Conservation (phyloP, 2,888 invertebrate genomes). For the Chaetogeoica ovagalla region DNA sequence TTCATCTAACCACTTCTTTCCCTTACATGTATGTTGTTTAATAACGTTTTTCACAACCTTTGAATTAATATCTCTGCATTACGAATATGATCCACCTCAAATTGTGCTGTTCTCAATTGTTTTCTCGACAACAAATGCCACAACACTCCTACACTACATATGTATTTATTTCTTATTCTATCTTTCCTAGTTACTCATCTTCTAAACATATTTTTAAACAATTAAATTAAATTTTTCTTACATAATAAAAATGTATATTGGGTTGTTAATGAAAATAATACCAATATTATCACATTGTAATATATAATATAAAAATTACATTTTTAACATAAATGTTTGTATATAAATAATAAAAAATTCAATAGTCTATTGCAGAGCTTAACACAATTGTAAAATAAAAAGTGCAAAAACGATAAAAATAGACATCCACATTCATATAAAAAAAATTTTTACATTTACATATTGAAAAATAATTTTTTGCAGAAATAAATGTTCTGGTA, state of each 20-base stretch:
- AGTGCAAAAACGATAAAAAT: conserved; percentile 50
- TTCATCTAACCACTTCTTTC: too few species aligned
- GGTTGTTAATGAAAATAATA: conserved; percentile 28
- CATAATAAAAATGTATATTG: conserved; percentile 3
- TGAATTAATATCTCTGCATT: too few species aligned
- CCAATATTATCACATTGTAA: conserved; percentile 28
- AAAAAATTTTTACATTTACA: conserved; percentile 33
- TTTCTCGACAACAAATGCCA: too few species aligned
- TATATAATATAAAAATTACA: conserved; percentile 38
- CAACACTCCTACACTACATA: too few species aligned
- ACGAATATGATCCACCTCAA: too few species aligned
- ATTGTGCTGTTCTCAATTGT: too few species aligned
- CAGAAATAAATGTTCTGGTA: conserved; percentile 44
- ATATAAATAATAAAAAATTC: conserved; percentile 15
- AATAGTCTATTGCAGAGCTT: conserved; percentile 45
- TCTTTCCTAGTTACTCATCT: too few species aligned
- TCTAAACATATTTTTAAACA: too few species aligned
- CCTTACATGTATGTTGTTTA: too few species aligned
- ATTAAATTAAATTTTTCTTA: background rate
- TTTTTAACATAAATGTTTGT: conserved; percentile 21
- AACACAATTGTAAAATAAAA: conserved; percentile 52
- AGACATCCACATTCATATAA: conserved; percentile 42
- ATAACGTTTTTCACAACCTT: too few species aligned
- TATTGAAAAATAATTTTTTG: conserved; percentile 45
- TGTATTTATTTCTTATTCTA: too few species aligned